Evolutionary conservation across 1,140 invertebrate species (phyloP).

Genomic region (Lamellibrachia luymesi): DNA sequence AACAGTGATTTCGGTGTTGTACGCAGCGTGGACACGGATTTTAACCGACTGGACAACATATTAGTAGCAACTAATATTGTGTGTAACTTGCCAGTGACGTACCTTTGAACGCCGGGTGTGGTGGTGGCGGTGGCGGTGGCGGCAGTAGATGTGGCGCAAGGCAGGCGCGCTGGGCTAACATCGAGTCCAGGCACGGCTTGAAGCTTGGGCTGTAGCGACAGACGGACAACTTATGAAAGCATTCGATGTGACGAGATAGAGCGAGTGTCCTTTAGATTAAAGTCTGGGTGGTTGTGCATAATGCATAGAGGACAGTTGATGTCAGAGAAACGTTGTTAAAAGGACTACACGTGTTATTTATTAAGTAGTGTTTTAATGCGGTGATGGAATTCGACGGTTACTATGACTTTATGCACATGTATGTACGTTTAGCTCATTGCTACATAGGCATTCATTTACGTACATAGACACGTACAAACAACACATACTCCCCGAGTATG

Average conservation of each 20-base stretch:
- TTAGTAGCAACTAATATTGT: too few species aligned
- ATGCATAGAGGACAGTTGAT: not conserved
- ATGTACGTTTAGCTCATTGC: too few species aligned
- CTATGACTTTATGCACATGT: too few species aligned
- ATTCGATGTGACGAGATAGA: not conserved
- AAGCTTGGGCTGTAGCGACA: not conserved
- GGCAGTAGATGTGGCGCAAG: not conserved
- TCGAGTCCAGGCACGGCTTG: not conserved
- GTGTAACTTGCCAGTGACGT: not conserved
- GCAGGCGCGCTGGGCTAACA: not conserved
- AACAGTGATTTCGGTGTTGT: too few species aligned
- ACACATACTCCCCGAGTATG: too few species aligned
- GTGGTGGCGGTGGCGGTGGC: not conserved
- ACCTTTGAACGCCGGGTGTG: constrained; percentile 3
- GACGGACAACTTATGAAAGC: not conserved
- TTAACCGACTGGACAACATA: too few species aligned
- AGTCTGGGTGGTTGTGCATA: not conserved
- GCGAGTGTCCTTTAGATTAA: not conserved
- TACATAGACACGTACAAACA: too few species aligned
- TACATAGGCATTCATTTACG: too few species aligned
- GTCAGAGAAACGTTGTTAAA: not conserved
- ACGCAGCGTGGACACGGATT: too few species aligned
- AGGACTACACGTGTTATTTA: not conserved
- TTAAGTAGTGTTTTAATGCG: not conserved
- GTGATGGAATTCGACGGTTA: not conserved